Percentiles rank a stretch among this genome's conserved stretches.
These are phyloP conservation scores for Cybosia mesomella DNA, from an alignment of 2,888 invertebrate species.

Conservation along the genomic window DNA sequence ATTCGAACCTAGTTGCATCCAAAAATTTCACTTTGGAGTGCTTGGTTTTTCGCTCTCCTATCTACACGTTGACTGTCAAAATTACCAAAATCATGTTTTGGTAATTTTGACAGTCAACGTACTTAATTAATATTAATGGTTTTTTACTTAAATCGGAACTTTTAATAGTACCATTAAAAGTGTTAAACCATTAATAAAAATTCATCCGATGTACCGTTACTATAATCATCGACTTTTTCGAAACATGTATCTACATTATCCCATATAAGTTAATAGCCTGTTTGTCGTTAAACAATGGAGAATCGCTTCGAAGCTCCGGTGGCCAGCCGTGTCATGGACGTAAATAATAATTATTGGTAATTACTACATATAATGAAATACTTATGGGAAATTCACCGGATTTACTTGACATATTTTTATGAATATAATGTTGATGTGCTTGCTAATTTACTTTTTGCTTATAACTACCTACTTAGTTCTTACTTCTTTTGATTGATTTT, in stretches of 20 bases:
- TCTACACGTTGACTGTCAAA: no score
- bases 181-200: neutral
- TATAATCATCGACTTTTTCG: slow-evolving; percentile 36
- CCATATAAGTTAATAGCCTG: slow-evolving; percentile 34
- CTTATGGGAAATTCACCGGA: slow-evolving; percentile 40
- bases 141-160: no score
- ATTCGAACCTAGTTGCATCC: neutral
- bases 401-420: slow-evolving; percentile 44
- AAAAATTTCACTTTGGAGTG: neutral
- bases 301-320: slow-evolving; percentile 41
- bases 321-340: slow-evolving; percentile 71
- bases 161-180: no score
- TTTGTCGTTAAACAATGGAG: slow-evolving; percentile 46
- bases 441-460: neutral
- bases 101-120: neutral
- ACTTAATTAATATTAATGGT: neutral
- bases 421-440: neutral
- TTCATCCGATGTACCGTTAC: slow-evolving; percentile 24
- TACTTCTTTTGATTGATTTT: no score
- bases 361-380: slow-evolving; percentile 49
- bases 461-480: neutral
- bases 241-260: slow-evolving; percentile 35
- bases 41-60: neutral
- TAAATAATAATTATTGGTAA: slow-evolving; percentile 51
- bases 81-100: no score